phyloP scores from a whole-genome alignment of 2,797 vertebrate genomes.

The Echiichthys vipera region DNA sequence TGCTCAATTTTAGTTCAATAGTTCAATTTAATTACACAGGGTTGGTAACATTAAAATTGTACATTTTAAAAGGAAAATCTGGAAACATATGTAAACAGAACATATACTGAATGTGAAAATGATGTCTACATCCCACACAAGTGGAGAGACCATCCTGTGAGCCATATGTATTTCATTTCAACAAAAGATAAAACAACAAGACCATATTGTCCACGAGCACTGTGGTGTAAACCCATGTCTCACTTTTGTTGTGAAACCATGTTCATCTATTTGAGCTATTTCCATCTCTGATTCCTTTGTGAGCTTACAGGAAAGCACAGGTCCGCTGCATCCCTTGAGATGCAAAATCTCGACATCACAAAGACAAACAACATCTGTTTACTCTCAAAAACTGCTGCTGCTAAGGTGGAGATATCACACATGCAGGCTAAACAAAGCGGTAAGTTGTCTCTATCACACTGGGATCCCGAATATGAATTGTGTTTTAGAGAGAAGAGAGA shows the following conservation, averaged over 20 bases:
- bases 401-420: constrained; percentile 66
- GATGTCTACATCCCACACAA: constrained; percentile 17
- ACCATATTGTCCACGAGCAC: constrained; percentile 52
- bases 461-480: constrained; percentile 50
- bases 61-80: constrained; percentile 12
- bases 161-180: constrained; percentile 35
- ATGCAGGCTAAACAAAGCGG: constrained; percentile 62
- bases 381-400: constrained; percentile 78
- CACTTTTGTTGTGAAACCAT: constrained; percentile 62
- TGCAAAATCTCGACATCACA: constrained; percentile 83
- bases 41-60: too few species aligned
- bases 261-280: constrained; percentile 73
- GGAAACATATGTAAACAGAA: constrained; percentile 14
- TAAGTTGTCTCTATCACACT: constrained; percentile 59
- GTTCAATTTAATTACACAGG: constrained; percentile 4
- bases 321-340: constrained; percentile 80
- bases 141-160: constrained; percentile 24
- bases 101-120: constrained; percentile 3
- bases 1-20: constrained; percentile 45
- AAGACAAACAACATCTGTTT: constrained; percentile 88
- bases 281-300: constrained; percentile 71
- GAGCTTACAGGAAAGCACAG: constrained; percentile 76
- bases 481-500: constrained; percentile 51
- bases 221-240: constrained; percentile 15
- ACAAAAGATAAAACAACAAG: constrained; percentile 30